Evolutionary conservation across 1,140 invertebrate genomes (phyloP), one percentile per base, ranked within the genome.

Genomic region (Trinorchestia longiramus): DNA sequence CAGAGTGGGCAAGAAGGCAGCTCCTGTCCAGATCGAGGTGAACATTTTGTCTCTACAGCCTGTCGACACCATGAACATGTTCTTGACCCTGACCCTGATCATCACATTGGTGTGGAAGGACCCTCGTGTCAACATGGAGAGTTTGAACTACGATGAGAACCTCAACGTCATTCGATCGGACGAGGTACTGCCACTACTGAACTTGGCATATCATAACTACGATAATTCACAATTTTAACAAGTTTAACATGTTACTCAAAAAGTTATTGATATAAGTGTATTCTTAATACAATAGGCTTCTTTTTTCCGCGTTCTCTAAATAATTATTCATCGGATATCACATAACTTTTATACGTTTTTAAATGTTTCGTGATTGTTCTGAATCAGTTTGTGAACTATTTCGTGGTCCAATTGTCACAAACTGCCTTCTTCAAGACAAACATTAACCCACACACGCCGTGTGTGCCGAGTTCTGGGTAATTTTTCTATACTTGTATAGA

Each of bases 131-230:
- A 90, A 95, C 87, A 96, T 96, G 96, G 95, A 96, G 96, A 96
- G 95, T 47, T 95, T 96, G 15, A 96, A 96, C 96, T 96, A 95
- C 88, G 96, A 96, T 40, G 96, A 96, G 53, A 95, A 96, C 41
- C 95, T 92, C 28, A 96, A 96, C 95, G 95, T 96, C 15, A 96
- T 96, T 45, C 92, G 92, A 28, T 94, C 92, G 1, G 43, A 94
- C 47, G 92, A 94, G 92, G 92, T 94, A 40, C n/a, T 41, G 28
- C 3, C 28, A 36, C 3, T 36, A 28, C 19, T 53, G 47, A 53
- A 53, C 15, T 11, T 77, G 28, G 1, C 28, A 28, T 77, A 77
- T 77, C 62, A 77, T 28, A 23, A 3, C 62, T 77, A 77, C 62
- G 62, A 3, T 3, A 11, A 19, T 77, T 19, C 6, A 8, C 47